Conservation (phyloP, 1,140 invertebrate genomes). For the Branchinecta lindahli region DNA sequence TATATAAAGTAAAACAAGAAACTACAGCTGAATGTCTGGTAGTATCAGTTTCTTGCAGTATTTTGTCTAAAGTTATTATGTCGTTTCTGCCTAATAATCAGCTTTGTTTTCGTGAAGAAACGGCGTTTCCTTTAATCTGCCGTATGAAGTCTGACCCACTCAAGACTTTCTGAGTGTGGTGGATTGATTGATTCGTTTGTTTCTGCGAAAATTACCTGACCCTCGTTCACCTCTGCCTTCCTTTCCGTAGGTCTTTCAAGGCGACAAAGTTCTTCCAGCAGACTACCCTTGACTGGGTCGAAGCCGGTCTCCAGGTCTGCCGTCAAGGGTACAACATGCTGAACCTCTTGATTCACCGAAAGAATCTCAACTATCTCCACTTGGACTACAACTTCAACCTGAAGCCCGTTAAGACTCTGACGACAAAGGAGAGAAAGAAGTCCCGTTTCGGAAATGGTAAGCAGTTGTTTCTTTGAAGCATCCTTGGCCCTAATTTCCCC, state of each 20-base stretch:
- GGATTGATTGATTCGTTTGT: not conserved
- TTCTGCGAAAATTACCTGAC: constrained; percentile 11
- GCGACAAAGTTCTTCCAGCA: constrained; percentile 99
- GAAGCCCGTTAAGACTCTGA: constrained; percentile 97
- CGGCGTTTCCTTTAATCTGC: no score
- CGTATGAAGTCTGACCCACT: no score
- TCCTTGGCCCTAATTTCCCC: not conserved
- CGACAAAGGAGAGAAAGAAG: constrained; percentile 98
- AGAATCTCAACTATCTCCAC: constrained; percentile 98
- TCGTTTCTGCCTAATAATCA: no score
- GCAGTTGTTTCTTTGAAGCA: not conserved
- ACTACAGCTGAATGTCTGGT: no score
- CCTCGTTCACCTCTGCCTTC: constrained; percentile 17
- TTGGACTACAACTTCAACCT: constrained; percentile 99
- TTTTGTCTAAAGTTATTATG: no score
- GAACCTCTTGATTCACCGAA: constrained; percentile 95
- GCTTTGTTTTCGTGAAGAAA: no score
- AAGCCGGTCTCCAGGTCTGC: constrained; percentile 89
- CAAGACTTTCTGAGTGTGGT: no score
- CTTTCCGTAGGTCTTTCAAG: constrained; percentile 68
- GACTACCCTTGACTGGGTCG: constrained; percentile 98
- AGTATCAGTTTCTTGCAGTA: no score
- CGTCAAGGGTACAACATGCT: constrained; percentile 99
- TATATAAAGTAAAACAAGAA: no score
- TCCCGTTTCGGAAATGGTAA: constrained; percentile 95